Base-by-base conservation (phyloP, 2,888 invertebrate species). In the Pollenia amentaria region DNA sequence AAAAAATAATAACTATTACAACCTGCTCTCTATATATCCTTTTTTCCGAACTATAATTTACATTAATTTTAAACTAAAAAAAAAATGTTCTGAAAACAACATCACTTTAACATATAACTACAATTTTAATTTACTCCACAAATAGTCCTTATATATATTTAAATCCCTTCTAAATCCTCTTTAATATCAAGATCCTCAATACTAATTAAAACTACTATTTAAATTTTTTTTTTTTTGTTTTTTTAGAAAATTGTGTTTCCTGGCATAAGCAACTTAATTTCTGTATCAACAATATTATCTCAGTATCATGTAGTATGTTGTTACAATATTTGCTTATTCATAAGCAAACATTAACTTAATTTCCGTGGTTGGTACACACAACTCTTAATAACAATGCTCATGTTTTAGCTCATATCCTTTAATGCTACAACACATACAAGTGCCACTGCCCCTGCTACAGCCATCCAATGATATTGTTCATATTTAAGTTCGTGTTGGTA, bases 291-390 rank as follows among this genome's bases (percentile, higher is more conserved):
- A 44, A 72, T 53, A 72, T 80, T 80, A 72, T 80, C 79, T 64
- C 14, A 64, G 79, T 79, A 79, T 42, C 53, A 62, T 64, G 62
- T 55, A 53, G 70, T 70, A 21, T 51, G 42, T 53, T 79, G 62
- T 72, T 64, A 53, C 62, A 81, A 76, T 91, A 90, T 92, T 92
- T 92, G 91, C 90, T 91, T 92, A 92, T 92, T 92, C 92, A 92
- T 92, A 92, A 91, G 91, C 91, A 91, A 92, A 92, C 91, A 92
- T 92, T 92, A 91, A 91, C 92, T 92, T 92, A 91, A 92, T 92
- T 92, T 92, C 88, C 91, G 84, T 88, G 85, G 80, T 84, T 84
- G 72, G 14, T 60, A 16, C 9, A 78, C 65, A 57, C 42, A 73
- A 65, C 57, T 64, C 51, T 48, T 62, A 40, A 57, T 48, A 77